phyloP scores from a whole-genome alignment of 2,888 invertebrate genomes.

The Parnassius apollo region DNA sequence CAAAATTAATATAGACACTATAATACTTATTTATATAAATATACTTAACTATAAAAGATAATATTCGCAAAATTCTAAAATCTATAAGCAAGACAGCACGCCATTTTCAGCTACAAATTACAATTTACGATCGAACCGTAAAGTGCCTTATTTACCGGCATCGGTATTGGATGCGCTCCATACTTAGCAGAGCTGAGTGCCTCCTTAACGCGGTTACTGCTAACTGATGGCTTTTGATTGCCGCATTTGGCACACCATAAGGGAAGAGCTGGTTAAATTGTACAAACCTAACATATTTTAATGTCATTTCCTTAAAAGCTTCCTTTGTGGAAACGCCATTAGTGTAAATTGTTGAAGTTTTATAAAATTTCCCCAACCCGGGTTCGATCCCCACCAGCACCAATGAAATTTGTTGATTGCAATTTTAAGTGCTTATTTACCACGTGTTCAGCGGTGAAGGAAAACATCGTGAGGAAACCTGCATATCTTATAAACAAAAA shows the following conservation, averaged over 20 bases:
- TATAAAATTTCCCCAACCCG: too few relatives aligned
- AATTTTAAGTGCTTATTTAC: too few relatives aligned
- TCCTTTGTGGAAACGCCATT: neutral
- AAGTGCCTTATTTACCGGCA: constrained; percentile 26
- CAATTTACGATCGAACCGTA: constrained; percentile 36
- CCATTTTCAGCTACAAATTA: constrained; percentile 38
- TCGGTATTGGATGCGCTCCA: constrained; percentile 27
- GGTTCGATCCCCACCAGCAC: too few relatives aligned
- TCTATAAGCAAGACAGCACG: constrained; percentile 7
- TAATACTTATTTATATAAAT: too few relatives aligned
- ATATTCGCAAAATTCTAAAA: constrained; percentile 2
- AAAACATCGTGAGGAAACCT: too few relatives aligned
- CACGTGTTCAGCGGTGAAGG: too few relatives aligned
- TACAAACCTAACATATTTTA: constrained; percentile 1
- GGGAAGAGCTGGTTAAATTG: constrained; percentile 10
- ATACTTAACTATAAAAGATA: neutral
- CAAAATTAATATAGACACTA: too few relatives aligned
- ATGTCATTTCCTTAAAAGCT: constrained; percentile 20
- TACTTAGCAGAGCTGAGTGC: constrained; percentile 12
- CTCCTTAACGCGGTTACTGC: constrained; percentile 17
- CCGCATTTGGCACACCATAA: constrained; percentile 16
- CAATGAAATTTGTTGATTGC: too few relatives aligned
- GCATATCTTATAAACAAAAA: too few relatives aligned
- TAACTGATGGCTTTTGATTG: constrained; percentile 7
- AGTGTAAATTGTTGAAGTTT: too few relatives aligned